Evolutionary conservation across 2,888 invertebrate genomes (phyloP).

Genomic region (Hydroisotoma schaefferi): DNA sequence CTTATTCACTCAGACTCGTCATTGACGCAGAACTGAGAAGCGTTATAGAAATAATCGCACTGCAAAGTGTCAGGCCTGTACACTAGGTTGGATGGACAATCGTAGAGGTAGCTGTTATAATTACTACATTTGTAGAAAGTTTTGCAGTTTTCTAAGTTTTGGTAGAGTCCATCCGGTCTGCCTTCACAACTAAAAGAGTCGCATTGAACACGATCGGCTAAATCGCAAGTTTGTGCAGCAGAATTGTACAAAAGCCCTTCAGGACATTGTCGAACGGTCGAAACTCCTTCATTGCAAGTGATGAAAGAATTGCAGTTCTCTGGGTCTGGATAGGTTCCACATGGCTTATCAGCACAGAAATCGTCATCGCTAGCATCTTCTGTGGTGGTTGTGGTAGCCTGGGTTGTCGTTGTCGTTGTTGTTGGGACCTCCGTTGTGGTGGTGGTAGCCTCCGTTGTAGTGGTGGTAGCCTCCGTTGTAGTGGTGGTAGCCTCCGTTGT

Average conservation of each 20-base stretch:
- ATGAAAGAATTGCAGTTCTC: neutral
- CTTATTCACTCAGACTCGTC: no score
- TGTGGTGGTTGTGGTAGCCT: neutral
- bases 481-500: neutral
- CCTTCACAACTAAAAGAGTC: constrained; percentile 3
- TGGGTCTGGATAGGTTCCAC: constrained; percentile 2
- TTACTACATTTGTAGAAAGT: constrained; percentile 23
- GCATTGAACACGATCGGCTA: constrained; percentile 4
- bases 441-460: neutral
- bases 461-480: neutral
- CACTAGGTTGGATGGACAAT: constrained; percentile 30
- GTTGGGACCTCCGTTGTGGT: constrained; percentile 1
- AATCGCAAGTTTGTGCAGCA: neutral
- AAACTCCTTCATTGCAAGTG: constrained; percentile 1
- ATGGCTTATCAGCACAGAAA: constrained; percentile 1
- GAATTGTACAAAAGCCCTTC: neutral
- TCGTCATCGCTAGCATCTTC: neutral
- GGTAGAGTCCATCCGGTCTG: constrained; percentile 7
- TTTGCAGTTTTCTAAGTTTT: constrained; percentile 25
- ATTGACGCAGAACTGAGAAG: constrained; percentile 10
- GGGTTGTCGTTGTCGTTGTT: neutral
- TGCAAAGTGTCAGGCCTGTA: constrained; percentile 14
- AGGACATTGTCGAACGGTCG: neutral
- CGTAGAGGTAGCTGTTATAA: constrained; percentile 14
- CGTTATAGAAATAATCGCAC: constrained; percentile 8